Percentiles rank a stretch among this genome's conserved stretches.
Evolutionary conservation across 2,113 vertebrate species (phyloP).

Genomic region (Hippotragus niger): DNA sequence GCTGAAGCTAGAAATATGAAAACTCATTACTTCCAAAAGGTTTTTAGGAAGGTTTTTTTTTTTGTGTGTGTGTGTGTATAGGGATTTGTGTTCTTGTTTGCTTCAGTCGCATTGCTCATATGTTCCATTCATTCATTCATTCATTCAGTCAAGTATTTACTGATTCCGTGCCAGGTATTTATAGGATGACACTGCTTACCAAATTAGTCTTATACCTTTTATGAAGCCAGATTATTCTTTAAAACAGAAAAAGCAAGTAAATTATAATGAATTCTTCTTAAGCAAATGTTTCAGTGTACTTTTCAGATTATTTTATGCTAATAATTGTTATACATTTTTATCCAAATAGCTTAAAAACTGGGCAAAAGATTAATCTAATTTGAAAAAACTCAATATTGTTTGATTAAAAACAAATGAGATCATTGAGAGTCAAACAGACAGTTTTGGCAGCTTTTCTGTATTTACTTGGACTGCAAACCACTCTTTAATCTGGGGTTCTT

Average conservation of each 20-base stretch:
- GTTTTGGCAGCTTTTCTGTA: conserved; percentile 72
- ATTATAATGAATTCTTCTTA: background rate
- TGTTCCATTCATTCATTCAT: background rate
- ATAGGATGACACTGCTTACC: background rate
- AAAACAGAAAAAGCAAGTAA: conserved; percentile 1
- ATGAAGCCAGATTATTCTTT: background rate
- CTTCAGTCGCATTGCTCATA: background rate
- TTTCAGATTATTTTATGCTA: conserved; percentile 47
- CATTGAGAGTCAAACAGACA: conserved; percentile 59
- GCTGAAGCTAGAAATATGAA: background rate
- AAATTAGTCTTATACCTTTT: background rate
- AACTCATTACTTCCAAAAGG: background rate
- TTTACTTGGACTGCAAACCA: conserved; percentile 71
- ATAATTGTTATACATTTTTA: conserved; percentile 33
- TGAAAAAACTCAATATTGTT: conserved; percentile 60
- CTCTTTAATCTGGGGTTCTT: conserved; percentile 70
- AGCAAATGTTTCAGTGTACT: background rate
- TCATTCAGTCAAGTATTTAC: background rate
- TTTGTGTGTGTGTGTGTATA: background rate
- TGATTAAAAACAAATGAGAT: conserved; percentile 78
- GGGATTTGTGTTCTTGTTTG: background rate
- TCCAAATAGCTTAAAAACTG: conserved; percentile 29
- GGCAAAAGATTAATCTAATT: conserved; percentile 60
- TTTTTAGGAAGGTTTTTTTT: background rate
- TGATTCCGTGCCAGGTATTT: background rate